Percentiles rank a stretch among this genome's conserved stretches.
These are phyloP conservation scores for Empidonax alnorum DNA, from an alignment of 2,113 vertebrate genomes.

Conservation along the genomic window DNA sequence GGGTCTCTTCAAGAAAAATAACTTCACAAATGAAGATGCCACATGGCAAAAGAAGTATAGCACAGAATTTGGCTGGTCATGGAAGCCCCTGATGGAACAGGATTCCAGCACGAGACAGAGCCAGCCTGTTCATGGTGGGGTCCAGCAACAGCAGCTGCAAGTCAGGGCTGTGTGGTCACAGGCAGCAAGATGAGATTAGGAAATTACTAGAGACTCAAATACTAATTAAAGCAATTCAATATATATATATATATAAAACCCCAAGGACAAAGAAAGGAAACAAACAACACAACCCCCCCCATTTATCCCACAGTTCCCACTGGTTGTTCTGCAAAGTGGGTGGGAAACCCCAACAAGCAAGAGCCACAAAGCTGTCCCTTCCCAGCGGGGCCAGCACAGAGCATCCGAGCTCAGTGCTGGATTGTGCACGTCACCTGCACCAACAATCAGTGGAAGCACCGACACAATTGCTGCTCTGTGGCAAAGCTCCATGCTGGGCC, in stretches of 20 bases:
- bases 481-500: accelerated
- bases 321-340: neutral
- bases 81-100: neutral
- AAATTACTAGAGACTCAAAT: neutral
- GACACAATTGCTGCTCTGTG: accelerated
- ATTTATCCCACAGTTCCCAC: neutral
- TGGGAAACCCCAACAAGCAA: neutral
- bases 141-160: neutral
- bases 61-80: neutral
- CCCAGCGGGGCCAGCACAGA: neutral
- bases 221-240: neutral
- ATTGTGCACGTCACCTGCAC: accelerated
- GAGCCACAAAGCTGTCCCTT: neutral
- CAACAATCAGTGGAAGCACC: accelerated
- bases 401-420: neutral
- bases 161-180: neutral
- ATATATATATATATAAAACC: neutral
- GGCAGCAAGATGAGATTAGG: neutral
- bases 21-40: neutral
- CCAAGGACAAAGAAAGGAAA: neutral
- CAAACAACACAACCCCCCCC: neutral
- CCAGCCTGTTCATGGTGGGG: neutral
- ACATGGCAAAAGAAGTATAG: neutral
- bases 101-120: neutral
- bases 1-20: neutral